These are phyloP conservation scores for Chitala chitala DNA, from an alignment of 2,113 vertebrate genomes.

Conservation along the genomic window DNA sequence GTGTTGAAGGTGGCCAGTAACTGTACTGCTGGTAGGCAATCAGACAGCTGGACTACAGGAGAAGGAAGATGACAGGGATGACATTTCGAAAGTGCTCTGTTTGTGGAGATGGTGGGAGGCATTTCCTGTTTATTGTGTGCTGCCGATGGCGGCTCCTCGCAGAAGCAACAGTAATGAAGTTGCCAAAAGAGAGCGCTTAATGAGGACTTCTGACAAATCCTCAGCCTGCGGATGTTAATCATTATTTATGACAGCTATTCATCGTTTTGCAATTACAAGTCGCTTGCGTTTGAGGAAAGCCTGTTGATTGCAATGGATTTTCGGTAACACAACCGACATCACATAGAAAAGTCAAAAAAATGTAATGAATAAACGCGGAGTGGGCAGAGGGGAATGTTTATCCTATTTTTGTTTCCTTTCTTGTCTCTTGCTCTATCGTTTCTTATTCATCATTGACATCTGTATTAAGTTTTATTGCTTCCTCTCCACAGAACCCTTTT, in stretches of 20 bases:
- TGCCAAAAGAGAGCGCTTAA: constrained; percentile 33
- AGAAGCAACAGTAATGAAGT: constrained; percentile 35
- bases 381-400: constrained; percentile 11
- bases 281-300: constrained; percentile 18
- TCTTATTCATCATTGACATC: constrained; percentile 3
- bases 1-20: neutral
- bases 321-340: neutral
- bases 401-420: neutral
- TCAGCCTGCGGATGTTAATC: constrained; percentile 50
- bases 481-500: neutral
- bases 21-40: neutral
- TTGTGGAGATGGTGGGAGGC: constrained; percentile 37
- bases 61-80: constrained; percentile 33
- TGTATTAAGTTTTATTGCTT: neutral
- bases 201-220: constrained; percentile 33
- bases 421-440: constrained; percentile 1
- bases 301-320: constrained; percentile 10
- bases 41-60: constrained; percentile 31
- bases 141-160: constrained; percentile 14
- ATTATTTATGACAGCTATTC: constrained; percentile 27
- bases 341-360: constrained; percentile 21
- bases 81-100: constrained; percentile 39
- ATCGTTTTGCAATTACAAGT: constrained; percentile 9
- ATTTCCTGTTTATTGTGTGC: constrained; percentile 38
- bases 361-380: constrained; percentile 2